Conservation (phyloP, 2,113 vertebrate species). For the Clupea harengus region DNA sequence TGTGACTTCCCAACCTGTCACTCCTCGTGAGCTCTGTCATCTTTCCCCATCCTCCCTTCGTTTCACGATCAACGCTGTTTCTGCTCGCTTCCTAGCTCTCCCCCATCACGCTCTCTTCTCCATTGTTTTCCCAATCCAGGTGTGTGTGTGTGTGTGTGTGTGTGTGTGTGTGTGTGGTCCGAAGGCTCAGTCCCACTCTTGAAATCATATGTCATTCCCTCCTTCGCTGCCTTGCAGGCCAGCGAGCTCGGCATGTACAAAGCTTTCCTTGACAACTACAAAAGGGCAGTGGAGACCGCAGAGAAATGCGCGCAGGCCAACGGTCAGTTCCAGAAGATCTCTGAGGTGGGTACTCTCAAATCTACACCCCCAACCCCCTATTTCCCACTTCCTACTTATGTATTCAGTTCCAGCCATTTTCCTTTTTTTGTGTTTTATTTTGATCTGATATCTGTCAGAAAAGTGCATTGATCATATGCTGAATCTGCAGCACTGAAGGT, state of each 20-base stretch:
- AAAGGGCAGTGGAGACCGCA: constrained; percentile 87
- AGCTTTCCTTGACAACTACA: constrained; percentile 98
- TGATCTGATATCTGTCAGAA: not conserved
- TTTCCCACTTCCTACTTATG: not conserved
- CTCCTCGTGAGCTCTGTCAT: not conserved
- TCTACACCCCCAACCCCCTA: not conserved
- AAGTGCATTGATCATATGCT: not conserved
- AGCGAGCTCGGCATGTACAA: constrained; percentile 96
- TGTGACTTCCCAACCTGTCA: not conserved
- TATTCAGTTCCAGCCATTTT: not conserved
- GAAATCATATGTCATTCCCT: not conserved
- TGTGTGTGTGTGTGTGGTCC: constrained; percentile 19
- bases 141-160: constrained; percentile 16
- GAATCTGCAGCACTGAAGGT: not conserved
- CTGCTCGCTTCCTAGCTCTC: not conserved
- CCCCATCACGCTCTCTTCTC: not conserved
- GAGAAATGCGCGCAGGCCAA: constrained; percentile 96
- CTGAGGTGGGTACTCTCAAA: constrained; percentile 43
- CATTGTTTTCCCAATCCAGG: not conserved
- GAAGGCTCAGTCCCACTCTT: not conserved
- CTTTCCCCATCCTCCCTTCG: not conserved
- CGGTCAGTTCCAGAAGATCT: constrained; percentile 94
- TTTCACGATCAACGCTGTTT: not conserved
- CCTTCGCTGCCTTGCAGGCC: constrained; percentile 69
- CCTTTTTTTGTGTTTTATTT: not conserved